Base-by-base conservation (phyloP, 2,113 vertebrate genomes). In the Phylloscopus whistleri region DNA sequence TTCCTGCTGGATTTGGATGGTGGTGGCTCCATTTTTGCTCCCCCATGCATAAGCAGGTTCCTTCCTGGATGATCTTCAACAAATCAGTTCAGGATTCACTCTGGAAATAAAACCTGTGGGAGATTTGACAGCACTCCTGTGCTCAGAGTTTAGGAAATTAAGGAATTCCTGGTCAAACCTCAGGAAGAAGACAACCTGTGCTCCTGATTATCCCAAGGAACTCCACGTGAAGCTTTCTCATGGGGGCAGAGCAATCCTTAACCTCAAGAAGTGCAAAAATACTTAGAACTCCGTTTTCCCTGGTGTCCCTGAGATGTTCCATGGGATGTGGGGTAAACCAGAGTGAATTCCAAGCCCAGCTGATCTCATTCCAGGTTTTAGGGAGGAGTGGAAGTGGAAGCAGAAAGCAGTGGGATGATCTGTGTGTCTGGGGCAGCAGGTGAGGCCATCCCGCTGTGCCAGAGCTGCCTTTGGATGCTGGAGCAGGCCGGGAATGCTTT, bases 21-120 rank as follows among this genome's bases (percentile, higher is more conserved):
- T 66, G 49, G 11, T 58, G 16, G 62, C 66, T 55, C 31, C 26
- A 13, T 2, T 43, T 73, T n/a, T 53, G 10, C 37, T 91, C 31
- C 26, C 26, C 26, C 14, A 3, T 35, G 16, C 20, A 10, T 0
- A 2, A 39, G 3, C 24, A 0, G 2, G 2, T 24, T 85, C 31
- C n/a, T 70, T 67, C 51, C 19, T 43, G 53, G 55, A 28, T 37
- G 39, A 23, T 83, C 10, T 63, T 66, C 26, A 55, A 53, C n/a
- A 79, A 15, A 51, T 43, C 27, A 33, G 13, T 18, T 59, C 51
- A 51, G 55, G 49, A 37, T 22, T 59, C 43, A 35, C 16, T 77
- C 59, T 37, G 37, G 43, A 70, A 66, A 64, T n/a, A 5, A 75
- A 66, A 3, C 51, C 23, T 37, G 9, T 52, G 53, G 49, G 46